Evolutionary conservation across 2,888 invertebrate species (phyloP), one percentile per base, ranked within the genome.

Genomic region (Drosophila mimetica): DNA sequence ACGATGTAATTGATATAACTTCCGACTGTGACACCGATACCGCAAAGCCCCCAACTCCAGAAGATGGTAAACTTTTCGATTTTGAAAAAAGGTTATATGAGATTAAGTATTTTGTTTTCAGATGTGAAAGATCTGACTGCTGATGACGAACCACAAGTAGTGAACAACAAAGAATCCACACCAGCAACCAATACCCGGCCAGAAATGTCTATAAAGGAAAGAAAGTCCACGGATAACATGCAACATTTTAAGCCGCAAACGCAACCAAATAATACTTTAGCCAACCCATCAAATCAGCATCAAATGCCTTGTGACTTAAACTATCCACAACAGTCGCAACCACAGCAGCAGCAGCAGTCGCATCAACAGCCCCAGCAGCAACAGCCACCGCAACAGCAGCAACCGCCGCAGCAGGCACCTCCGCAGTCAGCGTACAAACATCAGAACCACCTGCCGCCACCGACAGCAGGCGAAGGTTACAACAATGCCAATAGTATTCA

Each of bases 1-100:
- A 79, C 47, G 88, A 90, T 59, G 81, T 90, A 11, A 90, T 90
- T 42, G 90, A 90, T 74, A 90, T 90, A 41, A 90, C 91, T 44
- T 83, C 86, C 14, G 90, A 90, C 57, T 75, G 88, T 51, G 86
- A 86, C 71, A 76, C 75, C 14, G 86, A 83, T 48, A 55, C 61
- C 36, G 72, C 79, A 9, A 88, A 89, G 22, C 61, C 84, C 1
- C 75, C 76, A 54, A 42, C 71, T 3, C 69, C 80, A 47, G 86
- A 84, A 8, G 42, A 67, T 57, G 82, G 86, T 86, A 71, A 44
- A 18, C 2, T 5, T 6, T 9, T 11, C 5, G 9, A n/a, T 8
- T 13, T n/a, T 34, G 0, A 6, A 11, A 13, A 13, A 4, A 22
- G 7, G 6, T 25, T 25, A 25, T 4, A 14, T 32, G 2, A 18